phyloP scores from a whole-genome alignment of 2,113 vertebrate species.

The Hyperoodon ampullatus region DNA sequence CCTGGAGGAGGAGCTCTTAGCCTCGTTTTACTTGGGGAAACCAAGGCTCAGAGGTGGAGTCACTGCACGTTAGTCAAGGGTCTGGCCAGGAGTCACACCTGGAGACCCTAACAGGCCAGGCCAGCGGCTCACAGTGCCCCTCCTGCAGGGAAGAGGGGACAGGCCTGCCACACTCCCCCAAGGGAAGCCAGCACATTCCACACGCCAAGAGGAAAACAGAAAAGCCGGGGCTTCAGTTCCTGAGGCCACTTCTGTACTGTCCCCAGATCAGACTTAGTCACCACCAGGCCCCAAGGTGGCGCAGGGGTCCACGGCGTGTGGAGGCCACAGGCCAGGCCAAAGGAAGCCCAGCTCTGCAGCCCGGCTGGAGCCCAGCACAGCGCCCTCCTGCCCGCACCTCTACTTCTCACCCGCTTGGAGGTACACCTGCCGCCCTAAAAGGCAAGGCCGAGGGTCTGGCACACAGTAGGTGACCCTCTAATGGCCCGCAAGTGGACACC shows the following conservation, averaged over 20 bases:
- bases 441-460: neutral
- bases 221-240: neutral
- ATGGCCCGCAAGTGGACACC: neutral
- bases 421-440: no score
- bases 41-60: neutral
- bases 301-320: no score
- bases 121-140: neutral
- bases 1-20: neutral
- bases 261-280: neutral
- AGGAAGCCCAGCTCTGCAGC: no score
- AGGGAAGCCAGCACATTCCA: neutral
- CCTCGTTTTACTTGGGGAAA: neutral
- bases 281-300: neutral
- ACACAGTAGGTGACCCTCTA: neutral
- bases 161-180: no score
- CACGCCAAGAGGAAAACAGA: neutral
- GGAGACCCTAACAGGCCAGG: neutral
- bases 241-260: neutral
- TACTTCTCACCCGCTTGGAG: no score
- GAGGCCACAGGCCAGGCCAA: neutral
- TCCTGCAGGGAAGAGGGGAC: neutral
- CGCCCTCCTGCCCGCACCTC: no score
- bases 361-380: no score
- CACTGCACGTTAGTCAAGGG: neutral
- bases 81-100: neutral